Evolutionary conservation across 2,888 invertebrate species (phyloP), one percentile per base, ranked within the genome.

Genomic region (Cosmia pyralina): DNA sequence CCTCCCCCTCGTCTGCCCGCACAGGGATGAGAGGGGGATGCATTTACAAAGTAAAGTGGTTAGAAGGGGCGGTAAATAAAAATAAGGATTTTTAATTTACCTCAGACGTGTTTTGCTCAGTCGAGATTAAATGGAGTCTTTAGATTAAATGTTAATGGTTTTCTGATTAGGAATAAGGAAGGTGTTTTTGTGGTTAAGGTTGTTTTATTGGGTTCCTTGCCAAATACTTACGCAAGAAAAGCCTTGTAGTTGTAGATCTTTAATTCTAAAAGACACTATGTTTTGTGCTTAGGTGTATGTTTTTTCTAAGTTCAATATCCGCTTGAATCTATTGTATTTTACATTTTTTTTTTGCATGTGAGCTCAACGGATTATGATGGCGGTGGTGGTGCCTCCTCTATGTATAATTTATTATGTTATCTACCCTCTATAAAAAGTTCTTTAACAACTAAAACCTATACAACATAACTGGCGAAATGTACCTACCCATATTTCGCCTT

Each of bases 101-200:
- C 88, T 85, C 87, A 83, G 88, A 69, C 88, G 83, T 85, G 86
- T 83, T 82, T 80, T 85, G 85, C 88, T 87, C 4, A 38, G 64
- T 48, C 48, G 38, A 57, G 48, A 57, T 78, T 15, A 34, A 72
- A 65, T 65, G 34, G 52, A 57, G 52, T 50, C 6, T 67, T 57
- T 52, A 38, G 34, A 64, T 64, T 55, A 19, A 48, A 41, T 38
- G 66, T 50, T 65, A 34, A 53, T 58, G 67, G 50, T 59, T 48
- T 65, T 8, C 15, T 60, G 53, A 57, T 64, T 41, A 53, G n/a
- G 38, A 13, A 13, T 22, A 63, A 50, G 57, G 22, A 67, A 28
- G 34, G 19, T 58, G 17, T 28, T 17, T 46, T 52, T 58, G 34
- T 50, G 15, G 6, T 52, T 38, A 15, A 19, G 19, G 10, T 52